Percentiles rank a stretch among this genome's conserved stretches.
phyloP scores from a whole-genome alignment of 2,888 invertebrate species.

The Portevinia maculata region DNA sequence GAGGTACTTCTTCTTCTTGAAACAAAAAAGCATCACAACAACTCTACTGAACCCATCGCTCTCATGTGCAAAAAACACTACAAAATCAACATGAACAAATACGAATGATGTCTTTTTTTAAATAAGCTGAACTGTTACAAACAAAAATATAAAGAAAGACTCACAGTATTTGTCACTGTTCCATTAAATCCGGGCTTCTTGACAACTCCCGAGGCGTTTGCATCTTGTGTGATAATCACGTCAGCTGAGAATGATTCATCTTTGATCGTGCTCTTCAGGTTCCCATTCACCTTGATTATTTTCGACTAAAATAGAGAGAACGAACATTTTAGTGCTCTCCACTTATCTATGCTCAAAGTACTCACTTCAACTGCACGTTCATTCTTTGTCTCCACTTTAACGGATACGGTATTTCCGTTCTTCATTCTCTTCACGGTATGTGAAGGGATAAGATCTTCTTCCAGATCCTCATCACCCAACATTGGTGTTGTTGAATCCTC shows the following conservation, averaged over 20 bases:
- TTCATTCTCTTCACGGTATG: conserved; percentile 84
- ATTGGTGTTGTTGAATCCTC: conserved; percentile 82
- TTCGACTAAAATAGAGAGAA: conserved; percentile 75
- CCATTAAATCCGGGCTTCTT: conserved; percentile 81
- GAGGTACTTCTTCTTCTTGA: no score
- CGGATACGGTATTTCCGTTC: conserved; percentile 80
- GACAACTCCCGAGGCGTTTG: conserved; percentile 80
- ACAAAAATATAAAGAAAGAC: conserved; percentile 23
- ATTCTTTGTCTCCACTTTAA: conserved; percentile 80
- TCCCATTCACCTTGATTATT: conserved; percentile 80
- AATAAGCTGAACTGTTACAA: not conserved
- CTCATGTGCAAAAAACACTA: no score
- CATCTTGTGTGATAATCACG: conserved; percentile 81
- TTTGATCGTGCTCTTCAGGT: conserved; percentile 60
- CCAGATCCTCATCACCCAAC: conserved; percentile 84
- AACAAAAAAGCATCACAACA: no score
- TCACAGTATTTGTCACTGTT: conserved; percentile 75
- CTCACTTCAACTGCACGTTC: conserved; percentile 75
- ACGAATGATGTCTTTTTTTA: no score
- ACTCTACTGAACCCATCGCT: no score
- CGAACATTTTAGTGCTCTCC: no score
- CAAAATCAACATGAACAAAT: no score
- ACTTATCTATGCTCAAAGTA: not conserved
- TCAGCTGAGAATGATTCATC: conserved; percentile 79
- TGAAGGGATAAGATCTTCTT: conserved; percentile 84